Evolutionary conservation across 2,888 invertebrate species (phyloP), one percentile per base, ranked within the genome.

Genomic region (Plebejus anna): DNA sequence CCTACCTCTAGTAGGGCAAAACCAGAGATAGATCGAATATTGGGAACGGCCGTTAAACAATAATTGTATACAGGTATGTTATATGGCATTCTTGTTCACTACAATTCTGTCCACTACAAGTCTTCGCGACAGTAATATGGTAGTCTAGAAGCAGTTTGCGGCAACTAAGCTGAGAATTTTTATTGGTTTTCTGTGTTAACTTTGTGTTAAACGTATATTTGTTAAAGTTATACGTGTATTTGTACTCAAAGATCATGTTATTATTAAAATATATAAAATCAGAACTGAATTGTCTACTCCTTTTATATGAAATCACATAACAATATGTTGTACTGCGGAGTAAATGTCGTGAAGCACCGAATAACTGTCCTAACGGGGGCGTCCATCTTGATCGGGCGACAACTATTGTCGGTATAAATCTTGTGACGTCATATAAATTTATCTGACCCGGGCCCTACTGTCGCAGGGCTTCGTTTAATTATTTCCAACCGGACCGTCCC

Each of bases 321-420:
- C 66, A 32, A 66, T 66, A 66, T 66, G 32, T 66, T 66, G 32
- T 36, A 13, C 32, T 16, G 32, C 2, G 32, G 32, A 66, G 32
- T 66, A 16, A 66, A 66, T 36, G 61, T 61, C 61, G 66, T 66
- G 66, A 66, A 66, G 6, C 66, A 11, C 66, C 66, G 13, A 66
- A 66, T 66, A 36, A 36, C 32, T 66, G 66, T 36, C 66, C 32
- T 13, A 36, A 36, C 72, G 22, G 51, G 28, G 51, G 72, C 72
- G 72, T 72, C 47, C 72, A 28, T 72, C 72, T 72, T 72, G 47
- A 72, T 72, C 51, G 47, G 47, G 11, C 28, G 72, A 72, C 72
- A 72, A 51, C 72, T 66, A 66, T 66, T 66, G 66, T 66, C 66
- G 1, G 32, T 16, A 36, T 66, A 66, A 66, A 66, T 66, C 32